Base-by-base conservation (phyloP, 2,797 vertebrate species). In the Danio choprae region DNA sequence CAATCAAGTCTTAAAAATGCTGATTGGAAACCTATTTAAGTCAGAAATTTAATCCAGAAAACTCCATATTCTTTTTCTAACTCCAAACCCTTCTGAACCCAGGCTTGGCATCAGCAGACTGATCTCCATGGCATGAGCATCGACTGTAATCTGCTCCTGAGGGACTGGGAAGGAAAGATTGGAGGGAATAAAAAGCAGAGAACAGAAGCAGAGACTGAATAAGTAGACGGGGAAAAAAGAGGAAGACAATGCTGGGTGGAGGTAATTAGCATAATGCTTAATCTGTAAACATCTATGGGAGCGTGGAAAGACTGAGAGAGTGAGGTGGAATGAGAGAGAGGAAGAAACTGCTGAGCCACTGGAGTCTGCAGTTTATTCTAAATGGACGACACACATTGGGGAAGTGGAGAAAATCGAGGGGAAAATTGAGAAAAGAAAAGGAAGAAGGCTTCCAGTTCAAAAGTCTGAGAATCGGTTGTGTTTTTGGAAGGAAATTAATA, bases 201-300 rank as follows among this genome's bases (percentile, higher is more conserved):
- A 40, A 18, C 9, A 60, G 55, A 16, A 40, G 29, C 22, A 40
- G 41, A 29, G 43, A 68, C 63, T 69, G 75, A 64, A 62, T 41
- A 51, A 82, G 13, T 50, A 18, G 53, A 15, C 51, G 48, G 72
- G 48, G 48, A 13, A 20, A 80, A 68, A 22, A 6, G 12, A 41
- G 58, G 63, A 43, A 77, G 70, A 51, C 55, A 58, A 55, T 41
- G 22, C 59, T 60, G 62, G 18, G 13, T 65, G 36, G 46, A 71
- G 72, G 44, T 55, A 62, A 87, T 85, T 80, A 82, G 55, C 76
- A 81, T 79, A 77, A 83, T 38, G 58, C 65, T 73, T 78, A 81
- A 82, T 85, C 79, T 83, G 64, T 43, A 60, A 80, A 72, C 78
- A 88, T 85, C 81, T 85, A 64, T 79, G 74, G 76, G 59, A 80